A percentile compares a stretch with the other conserved stretches of the same genome.
Evolutionary conservation across 2,888 invertebrate genomes (phyloP).

Genomic region (Drosophila neonasuta): DNA sequence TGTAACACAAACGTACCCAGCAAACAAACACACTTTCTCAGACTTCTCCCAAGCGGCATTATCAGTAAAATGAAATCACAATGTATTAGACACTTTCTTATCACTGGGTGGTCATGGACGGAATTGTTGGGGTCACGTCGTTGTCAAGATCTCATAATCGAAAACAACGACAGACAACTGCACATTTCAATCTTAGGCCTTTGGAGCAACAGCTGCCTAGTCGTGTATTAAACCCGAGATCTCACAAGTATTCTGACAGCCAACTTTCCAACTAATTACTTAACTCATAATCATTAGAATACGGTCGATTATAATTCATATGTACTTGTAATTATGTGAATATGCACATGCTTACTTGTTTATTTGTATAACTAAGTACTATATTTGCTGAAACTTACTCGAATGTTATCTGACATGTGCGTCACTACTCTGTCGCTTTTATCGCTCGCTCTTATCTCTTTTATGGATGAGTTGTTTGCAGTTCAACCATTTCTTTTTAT

Average conservation of each 20-base stretch:
- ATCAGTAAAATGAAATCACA: constrained; percentile 24
- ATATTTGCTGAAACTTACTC: constrained; percentile 16
- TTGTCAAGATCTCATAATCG: constrained; percentile 82
- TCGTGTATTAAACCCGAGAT: constrained; percentile 82
- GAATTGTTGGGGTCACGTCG: constrained; percentile 59
- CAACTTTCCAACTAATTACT: constrained; percentile 27
- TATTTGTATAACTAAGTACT: constrained; percentile 9
- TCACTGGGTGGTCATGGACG: constrained; percentile 39
- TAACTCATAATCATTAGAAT: constrained; percentile 1
- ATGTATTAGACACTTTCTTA: constrained; percentile 33
- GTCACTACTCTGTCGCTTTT: constrained; percentile 59
- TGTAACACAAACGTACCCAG: constrained; percentile 75
- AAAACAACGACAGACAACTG: constrained; percentile 82
- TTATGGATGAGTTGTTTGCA: constrained; percentile 54
- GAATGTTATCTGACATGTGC: constrained; percentile 45
- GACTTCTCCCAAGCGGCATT: constrained; percentile 41
- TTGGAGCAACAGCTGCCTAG: constrained; percentile 78
- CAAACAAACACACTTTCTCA: constrained; percentile 79
- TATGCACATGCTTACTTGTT: constrained; percentile 10
- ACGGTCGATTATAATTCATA: no score
- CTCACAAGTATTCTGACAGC: constrained; percentile 61
- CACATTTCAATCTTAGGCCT: constrained; percentile 46
- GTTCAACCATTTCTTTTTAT: constrained; percentile 22
- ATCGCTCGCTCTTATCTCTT: constrained; percentile 66
- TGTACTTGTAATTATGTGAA: no score